A percentile compares a stretch with the other conserved stretches of the same genome.
phyloP scores from a whole-genome alignment of 2,113 vertebrate genomes.

The Burhinus oedicnemus region DNA sequence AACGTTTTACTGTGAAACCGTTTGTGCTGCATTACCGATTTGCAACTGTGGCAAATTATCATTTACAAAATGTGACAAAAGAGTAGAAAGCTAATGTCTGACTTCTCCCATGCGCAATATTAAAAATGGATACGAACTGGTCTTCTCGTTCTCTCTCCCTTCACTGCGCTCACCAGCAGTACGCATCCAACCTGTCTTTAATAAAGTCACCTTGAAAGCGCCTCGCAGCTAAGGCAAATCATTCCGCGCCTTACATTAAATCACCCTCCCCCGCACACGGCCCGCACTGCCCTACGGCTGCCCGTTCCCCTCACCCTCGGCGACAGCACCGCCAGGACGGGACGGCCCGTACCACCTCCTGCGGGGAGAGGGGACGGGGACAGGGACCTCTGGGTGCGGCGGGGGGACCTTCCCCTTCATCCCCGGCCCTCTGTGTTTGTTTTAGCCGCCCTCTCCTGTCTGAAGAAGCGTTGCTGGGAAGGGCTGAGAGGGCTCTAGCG shows the following conservation, averaged over 20 bases:
- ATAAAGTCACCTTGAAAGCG: neutral
- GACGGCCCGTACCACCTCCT: neutral
- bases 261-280: fast-evolving
- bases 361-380: fast-evolving
- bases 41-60: neutral
- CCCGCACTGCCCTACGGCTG: fast-evolving
- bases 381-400: fast-evolving
- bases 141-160: neutral
- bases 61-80: neutral
- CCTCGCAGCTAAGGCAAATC: neutral
- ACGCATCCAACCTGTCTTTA: fast-evolving
- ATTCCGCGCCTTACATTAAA: fast-evolving
- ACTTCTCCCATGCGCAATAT: neutral
- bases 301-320: neutral
- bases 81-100: neutral
- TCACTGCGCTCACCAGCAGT: fast-evolving
- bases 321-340: neutral
- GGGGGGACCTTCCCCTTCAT: fast-evolving
- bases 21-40: neutral
- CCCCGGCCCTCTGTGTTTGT: fast-evolving
- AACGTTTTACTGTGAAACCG: neutral
- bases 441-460: fast-evolving
- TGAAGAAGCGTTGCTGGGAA: too few relatives aligned
- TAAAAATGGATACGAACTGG: neutral
- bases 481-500: fast-evolving